Percentiles rank a stretch among this genome's conserved stretches.
phyloP scores from a whole-genome alignment of 2,113 vertebrate species.

The Rhombomys opimus region DNA sequence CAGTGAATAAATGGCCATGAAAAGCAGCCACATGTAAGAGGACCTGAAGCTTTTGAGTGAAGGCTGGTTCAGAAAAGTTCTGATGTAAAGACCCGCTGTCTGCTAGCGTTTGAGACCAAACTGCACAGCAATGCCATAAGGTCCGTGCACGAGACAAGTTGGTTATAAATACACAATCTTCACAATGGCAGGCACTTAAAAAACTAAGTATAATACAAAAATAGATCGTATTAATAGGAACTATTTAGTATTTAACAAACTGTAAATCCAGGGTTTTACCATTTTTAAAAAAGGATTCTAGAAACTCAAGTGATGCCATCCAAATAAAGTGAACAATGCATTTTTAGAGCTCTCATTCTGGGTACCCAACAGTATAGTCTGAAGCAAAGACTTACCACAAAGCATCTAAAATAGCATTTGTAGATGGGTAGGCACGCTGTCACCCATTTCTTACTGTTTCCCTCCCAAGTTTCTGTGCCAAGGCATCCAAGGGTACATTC shows the following conservation, averaged over 20 bases:
- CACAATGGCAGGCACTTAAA: conserved; percentile 87
- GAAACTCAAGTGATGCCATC: conserved; percentile 74
- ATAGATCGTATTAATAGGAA: conserved; percentile 90
- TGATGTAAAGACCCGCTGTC: background rate
- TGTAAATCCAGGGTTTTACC: conserved; percentile 81
- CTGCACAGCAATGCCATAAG: conserved; percentile 3
- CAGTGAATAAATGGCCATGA: background rate
- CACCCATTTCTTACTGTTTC: conserved; percentile 39
- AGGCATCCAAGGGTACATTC: background rate
- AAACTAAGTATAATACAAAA: conserved; percentile 86
- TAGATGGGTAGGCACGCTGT: background rate
- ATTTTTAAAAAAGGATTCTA: conserved; percentile 68
- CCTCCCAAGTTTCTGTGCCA: conserved; percentile 55
- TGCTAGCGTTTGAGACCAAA: background rate
- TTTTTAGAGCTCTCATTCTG: conserved; percentile 77
- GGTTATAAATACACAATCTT: conserved; percentile 55
- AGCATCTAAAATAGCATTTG: conserved; percentile 62
- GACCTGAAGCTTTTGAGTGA: background rate
- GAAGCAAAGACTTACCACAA: conserved; percentile 65
- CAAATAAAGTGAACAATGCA: conserved; percentile 82
- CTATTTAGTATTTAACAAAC: conserved; percentile 86
- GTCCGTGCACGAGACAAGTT: background rate
- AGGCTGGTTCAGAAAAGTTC: background rate
- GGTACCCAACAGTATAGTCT: conserved; percentile 74
- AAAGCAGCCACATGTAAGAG: background rate